Evolutionary conservation across 1,140 invertebrate genomes (phyloP), one percentile per base, ranked within the genome.

Genomic region (Sitobion miscanthi): DNA sequence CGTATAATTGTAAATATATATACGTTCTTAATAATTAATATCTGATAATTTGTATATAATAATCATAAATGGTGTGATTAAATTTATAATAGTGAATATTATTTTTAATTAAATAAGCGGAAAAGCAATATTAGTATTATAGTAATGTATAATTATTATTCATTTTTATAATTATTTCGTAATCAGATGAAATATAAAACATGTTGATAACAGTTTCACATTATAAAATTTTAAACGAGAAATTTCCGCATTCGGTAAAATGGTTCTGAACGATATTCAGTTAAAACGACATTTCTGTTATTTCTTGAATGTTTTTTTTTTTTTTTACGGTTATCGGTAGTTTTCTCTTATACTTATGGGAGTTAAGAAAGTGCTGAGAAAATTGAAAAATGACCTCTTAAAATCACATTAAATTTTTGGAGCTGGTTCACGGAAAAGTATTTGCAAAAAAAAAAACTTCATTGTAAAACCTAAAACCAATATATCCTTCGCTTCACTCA

Each of bases 401-500:
- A 69, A 69, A 77, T 77, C n/a, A 77, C 62, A 77, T 77, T 77
- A n/a, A 77, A 77, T 77, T 77, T 77, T 77, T 77, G 5, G 14
- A 77, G 62, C 30, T n/a, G 62, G 62, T 77, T 77, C 14, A 77
- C 62, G 62, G n/a, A 35, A n/a, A 77, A n/a, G 14, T 17, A n/a
- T n/a, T 35, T n/a, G 2, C 25, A 77, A 77, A 77, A 77, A 69
- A 69, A 69, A 77, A 77, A 77, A 77, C 11, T 69, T 69, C 30
- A 69, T n/a, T 69, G 62, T n/a, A 77, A 77, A 77, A 77, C 62
- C 30, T n/a, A 77, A 77, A 77, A 77, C 62, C 30, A 77, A n/a
- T 77, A 77, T 77, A 35, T 77, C 30, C 30, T 17, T 35, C 14
- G 62, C n/a, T 77, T 77, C 62, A 17, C 30, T 77, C 62, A 77